phyloP scores from a whole-genome alignment of 2,888 invertebrate genomes.

The Cantharis flavilabris region DNA sequence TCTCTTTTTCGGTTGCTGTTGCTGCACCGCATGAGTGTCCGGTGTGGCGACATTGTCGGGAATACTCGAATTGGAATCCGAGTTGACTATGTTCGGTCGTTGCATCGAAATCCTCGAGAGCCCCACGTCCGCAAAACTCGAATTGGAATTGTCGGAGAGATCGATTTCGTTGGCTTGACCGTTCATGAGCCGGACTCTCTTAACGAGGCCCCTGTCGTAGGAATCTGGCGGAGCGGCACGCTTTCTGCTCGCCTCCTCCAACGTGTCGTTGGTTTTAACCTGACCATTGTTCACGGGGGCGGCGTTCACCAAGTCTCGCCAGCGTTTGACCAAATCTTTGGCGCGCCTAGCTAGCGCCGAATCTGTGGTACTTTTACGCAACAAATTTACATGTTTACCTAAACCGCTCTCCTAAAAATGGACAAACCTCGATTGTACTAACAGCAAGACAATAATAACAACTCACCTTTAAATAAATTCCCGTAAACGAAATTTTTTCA shows the following conservation, averaged over 20 bases:
- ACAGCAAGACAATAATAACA: not conserved
- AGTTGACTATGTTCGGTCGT: constrained; percentile 48
- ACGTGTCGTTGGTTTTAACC: constrained; percentile 36
- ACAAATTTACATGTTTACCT: constrained; percentile 90
- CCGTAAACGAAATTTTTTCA: constrained; percentile 89
- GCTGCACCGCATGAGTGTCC: constrained; percentile 38
- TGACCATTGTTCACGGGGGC: constrained; percentile 49
- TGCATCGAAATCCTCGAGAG: constrained; percentile 32
- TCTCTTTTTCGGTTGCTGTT: constrained; percentile 60
- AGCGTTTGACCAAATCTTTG: constrained; percentile 88
- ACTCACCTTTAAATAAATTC: constrained; percentile 85
- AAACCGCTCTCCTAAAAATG: constrained; percentile 82
- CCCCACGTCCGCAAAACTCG: constrained; percentile 53
- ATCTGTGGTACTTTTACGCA: constrained; percentile 83
- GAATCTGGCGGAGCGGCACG: constrained; percentile 27
- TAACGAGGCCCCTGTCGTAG: constrained; percentile 44
- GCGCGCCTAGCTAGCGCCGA: constrained; percentile 85
- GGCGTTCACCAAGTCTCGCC: constrained; percentile 86
- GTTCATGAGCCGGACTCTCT: constrained; percentile 55
- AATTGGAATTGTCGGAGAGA: constrained; percentile 55
- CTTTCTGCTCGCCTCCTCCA: constrained; percentile 33
- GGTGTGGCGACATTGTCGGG: constrained; percentile 55
- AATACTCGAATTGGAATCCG: constrained; percentile 60
- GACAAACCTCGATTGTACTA: not conserved
- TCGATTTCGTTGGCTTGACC: constrained; percentile 55